phyloP scores from a whole-genome alignment of 2,888 invertebrate species.

The Plebejus melissa region DNA sequence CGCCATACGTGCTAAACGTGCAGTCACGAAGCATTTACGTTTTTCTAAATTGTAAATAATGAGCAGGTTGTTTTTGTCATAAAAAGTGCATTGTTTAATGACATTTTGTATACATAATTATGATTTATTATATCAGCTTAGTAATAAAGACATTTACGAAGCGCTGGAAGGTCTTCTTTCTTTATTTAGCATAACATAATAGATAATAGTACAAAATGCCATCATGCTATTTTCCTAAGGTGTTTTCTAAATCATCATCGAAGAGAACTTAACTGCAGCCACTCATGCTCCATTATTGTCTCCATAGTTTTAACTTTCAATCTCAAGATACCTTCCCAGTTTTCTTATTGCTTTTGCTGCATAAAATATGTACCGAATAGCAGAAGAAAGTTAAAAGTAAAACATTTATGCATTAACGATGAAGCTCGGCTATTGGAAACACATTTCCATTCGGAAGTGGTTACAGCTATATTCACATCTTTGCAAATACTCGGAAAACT shows the following conservation, averaged over 20 bases:
- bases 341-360: not conserved
- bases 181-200: too few species aligned
- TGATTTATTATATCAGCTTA: too few species aligned
- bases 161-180: too few species aligned
- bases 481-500: slow-evolving; percentile 53
- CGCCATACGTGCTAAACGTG: not conserved
- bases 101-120: too few species aligned
- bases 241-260: too few species aligned
- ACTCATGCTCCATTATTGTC: not conserved
- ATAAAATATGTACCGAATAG: not conserved
- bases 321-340: not conserved
- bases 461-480: slow-evolving; percentile 54
- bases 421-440: slow-evolving; percentile 44
- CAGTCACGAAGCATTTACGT: not conserved
- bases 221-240: too few species aligned
- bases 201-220: too few species aligned
- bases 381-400: slow-evolving; percentile 30
- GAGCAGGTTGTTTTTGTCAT: not conserved
- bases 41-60: not conserved
- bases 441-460: slow-evolving; percentile 61
- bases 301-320: not conserved
- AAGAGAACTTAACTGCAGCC: not conserved
- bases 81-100: too few species aligned
- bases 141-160: too few species aligned
- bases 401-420: slow-evolving; percentile 33